Evolutionary conservation across 1,140 invertebrate genomes (phyloP).

Genomic region (Matsumurasca onukii): DNA sequence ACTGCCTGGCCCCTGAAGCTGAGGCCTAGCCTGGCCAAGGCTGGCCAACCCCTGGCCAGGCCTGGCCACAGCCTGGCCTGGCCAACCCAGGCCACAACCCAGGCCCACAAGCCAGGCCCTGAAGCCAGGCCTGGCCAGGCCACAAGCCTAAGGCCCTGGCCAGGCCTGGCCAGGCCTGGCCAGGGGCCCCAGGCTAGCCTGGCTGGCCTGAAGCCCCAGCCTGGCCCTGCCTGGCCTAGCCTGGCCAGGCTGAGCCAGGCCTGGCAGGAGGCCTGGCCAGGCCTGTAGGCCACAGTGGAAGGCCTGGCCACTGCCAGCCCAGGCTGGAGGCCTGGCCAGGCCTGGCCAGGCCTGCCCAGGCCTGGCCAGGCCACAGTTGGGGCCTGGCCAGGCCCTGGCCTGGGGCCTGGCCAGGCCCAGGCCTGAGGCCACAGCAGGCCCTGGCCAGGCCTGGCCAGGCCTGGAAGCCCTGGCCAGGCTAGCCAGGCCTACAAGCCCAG

Average conservation of each 20-base stretch:
- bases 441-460: conserved; percentile 26
- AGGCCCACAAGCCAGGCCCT: background rate
- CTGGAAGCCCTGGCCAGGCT: background rate
- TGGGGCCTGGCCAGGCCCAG: conserved; percentile 14
- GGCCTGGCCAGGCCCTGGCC: background rate
- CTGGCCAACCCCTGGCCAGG: too few relatives aligned
- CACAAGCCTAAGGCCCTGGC: background rate
- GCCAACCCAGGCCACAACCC: background rate
- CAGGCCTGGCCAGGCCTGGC: conserved; percentile 3
- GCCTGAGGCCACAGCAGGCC: conserved; percentile 18
- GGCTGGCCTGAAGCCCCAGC: too few relatives aligned
- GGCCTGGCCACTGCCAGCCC: background rate
- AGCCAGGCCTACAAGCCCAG: conserved; percentile 1
- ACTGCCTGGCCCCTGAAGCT: too few relatives aligned
- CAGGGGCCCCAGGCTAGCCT: too few relatives aligned
- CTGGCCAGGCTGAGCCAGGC: too few relatives aligned
- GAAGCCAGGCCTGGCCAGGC: background rate
- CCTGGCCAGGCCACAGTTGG: background rate
- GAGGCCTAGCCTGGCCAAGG: background rate
- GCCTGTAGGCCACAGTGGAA: background rate
- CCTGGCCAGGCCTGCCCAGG: background rate
- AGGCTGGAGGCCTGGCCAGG: background rate
- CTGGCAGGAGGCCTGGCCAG: too few relatives aligned
- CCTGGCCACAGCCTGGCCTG: background rate
- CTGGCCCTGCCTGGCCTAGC: background rate